These are phyloP conservation scores for Channa maculata DNA, from an alignment of 2,113 vertebrate genomes.

Conservation along the genomic window DNA sequence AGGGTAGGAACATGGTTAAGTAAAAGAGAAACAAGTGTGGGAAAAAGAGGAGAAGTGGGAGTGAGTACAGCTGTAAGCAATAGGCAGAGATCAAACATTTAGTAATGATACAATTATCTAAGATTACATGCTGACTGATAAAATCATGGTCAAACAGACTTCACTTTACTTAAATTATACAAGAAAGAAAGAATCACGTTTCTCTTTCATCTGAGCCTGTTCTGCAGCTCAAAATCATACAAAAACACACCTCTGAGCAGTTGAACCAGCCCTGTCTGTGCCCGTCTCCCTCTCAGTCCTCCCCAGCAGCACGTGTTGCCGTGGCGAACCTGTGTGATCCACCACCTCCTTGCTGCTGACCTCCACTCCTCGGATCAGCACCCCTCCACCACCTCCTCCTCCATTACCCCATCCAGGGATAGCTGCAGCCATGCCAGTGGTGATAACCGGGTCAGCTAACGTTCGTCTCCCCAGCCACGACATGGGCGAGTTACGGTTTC, in stretches of 20 bases:
- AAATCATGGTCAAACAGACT: constrained; percentile 35
- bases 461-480: constrained; percentile 81
- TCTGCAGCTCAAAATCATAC: neutral
- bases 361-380: constrained; percentile 90
- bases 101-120: constrained; percentile 40
- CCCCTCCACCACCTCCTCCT: constrained; percentile 72
- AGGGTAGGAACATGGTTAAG: neutral
- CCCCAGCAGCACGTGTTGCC: constrained; percentile 89
- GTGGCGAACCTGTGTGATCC: constrained; percentile 89
- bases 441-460: constrained; percentile 73
- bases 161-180: constrained; percentile 16
- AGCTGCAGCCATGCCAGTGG: constrained; percentile 75
- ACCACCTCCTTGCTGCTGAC: constrained; percentile 94
- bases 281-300: constrained; percentile 83
- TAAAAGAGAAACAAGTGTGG: neutral
- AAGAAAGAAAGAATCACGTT: constrained; percentile 13
- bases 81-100: constrained; percentile 38
- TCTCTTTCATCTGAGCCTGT: constrained; percentile 35
- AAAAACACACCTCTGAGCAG: constrained; percentile 73
- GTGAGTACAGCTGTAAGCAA: neutral
- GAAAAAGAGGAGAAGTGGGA: constrained; percentile 6
- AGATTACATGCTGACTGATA: constrained; percentile 32
- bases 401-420: constrained; percentile 70
- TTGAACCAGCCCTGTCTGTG: constrained; percentile 63
- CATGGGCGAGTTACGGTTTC: constrained; percentile 79